Percentiles rank a stretch among this genome's conserved stretches.
phyloP scores from a whole-genome alignment of 2,113 vertebrate genomes.

The Nothoprocta perdicaria region DNA sequence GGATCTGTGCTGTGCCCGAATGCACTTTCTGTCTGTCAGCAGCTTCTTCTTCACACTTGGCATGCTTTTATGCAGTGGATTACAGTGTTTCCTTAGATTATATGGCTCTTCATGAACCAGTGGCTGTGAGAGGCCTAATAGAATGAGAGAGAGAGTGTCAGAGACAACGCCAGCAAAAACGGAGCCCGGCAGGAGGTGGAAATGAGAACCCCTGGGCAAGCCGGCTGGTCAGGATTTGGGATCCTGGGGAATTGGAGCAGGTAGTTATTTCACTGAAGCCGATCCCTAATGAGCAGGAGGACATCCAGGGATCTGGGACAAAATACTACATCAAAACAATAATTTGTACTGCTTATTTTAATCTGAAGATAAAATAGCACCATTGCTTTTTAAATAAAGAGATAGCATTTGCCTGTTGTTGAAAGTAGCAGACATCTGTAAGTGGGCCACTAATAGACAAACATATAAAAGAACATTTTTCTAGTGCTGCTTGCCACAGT shows the following conservation, averaged over 20 bases:
- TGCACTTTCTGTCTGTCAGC: neutral
- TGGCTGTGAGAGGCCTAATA: neutral
- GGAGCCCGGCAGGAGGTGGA: neutral
- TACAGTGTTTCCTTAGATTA: neutral
- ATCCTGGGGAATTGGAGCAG: neutral
- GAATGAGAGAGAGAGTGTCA: neutral
- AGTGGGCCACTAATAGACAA: neutral
- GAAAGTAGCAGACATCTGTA: neutral
- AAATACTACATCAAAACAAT: neutral
- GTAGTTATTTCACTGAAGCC: neutral
- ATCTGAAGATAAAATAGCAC: neutral
- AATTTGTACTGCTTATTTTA: neutral
- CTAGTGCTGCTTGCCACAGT: neutral
- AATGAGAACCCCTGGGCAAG: neutral
- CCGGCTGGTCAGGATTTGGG: neutral
- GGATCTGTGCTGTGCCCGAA: neutral
- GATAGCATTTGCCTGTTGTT: neutral
- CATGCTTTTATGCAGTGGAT: neutral
- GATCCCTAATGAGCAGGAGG: neutral
- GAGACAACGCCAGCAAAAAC: neutral
- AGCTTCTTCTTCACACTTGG: conserved; percentile 1
- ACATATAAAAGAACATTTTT: neutral
- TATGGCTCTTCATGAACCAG: neutral
- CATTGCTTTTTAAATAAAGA: neutral
- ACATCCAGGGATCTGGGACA: neutral